Percentiles rank a stretch among this genome's conserved stretches.
These are phyloP conservation scores for Lucilia sericata DNA, from an alignment of 1,140 invertebrate genomes.

Conservation along the genomic window DNA sequence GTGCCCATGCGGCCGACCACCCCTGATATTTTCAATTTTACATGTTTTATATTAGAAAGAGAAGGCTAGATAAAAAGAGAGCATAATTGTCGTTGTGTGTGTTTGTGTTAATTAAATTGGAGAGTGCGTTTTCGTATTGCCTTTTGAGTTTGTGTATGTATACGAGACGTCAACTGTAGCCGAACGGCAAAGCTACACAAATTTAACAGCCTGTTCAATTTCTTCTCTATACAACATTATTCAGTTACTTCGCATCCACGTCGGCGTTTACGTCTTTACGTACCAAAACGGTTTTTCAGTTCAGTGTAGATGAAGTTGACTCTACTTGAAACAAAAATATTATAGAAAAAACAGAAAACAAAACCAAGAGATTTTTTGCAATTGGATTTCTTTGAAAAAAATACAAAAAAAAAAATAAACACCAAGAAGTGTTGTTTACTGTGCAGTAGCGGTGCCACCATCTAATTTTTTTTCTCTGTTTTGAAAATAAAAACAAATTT, in stretches of 20 bases:
- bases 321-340: conserved; percentile 25
- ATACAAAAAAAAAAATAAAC: conserved; percentile 32
- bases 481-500: conserved; percentile 27
- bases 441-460: conserved; percentile 39
- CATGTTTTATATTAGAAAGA: background rate
- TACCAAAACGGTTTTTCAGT: conserved; percentile 9
- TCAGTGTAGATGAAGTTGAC: conserved; percentile 17
- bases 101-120: background rate
- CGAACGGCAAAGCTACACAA: conserved; percentile 37
- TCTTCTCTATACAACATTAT: background rate
- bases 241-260: conserved; percentile 37
- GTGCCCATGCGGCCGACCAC: background rate
- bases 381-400: conserved; percentile 31
- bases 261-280: conserved; percentile 38
- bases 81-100: background rate
- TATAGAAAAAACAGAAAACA: background rate
- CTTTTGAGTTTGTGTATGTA: background rate
- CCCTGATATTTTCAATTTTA: background rate
- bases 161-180: conserved; percentile 36
- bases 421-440: conserved; percentile 4
- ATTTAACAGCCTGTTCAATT: conserved; percentile 36
- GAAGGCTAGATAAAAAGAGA: background rate
- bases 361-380: conserved; percentile 21
- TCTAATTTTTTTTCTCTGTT: conserved; percentile 28
- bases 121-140: background rate